phyloP scores from a whole-genome alignment of 2,888 invertebrate species.

The Liopterus haemorrhoidalis region DNA sequence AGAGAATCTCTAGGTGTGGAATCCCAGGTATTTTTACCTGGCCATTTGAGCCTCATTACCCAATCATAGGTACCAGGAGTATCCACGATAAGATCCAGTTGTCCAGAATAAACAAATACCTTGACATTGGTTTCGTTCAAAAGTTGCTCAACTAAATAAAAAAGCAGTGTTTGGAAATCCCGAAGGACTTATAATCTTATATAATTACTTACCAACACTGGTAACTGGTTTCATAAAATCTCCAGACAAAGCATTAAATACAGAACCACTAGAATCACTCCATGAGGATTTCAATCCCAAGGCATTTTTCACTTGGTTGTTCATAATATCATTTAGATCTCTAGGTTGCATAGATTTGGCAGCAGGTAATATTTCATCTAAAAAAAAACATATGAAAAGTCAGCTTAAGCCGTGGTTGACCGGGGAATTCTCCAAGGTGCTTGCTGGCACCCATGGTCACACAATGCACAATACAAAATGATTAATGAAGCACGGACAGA shows the following conservation, averaged over 20 bases:
- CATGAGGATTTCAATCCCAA: constrained; percentile 64
- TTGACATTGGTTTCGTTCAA: constrained; percentile 62
- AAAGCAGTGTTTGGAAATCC: constrained; percentile 25
- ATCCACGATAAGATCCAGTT: constrained; percentile 78
- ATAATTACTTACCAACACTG: constrained; percentile 50
- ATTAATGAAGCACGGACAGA: too few relatives aligned
- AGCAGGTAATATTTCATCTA: too few relatives aligned
- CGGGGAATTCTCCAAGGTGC: too few relatives aligned
- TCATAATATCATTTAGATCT: constrained; percentile 59
- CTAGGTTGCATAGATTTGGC: constrained; percentile 9
- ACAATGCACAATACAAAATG: too few relatives aligned
- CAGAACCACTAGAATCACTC: constrained; percentile 55
- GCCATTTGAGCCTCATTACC: constrained; percentile 67
- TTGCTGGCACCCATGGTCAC: too few relatives aligned
- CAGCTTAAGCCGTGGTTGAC: too few relatives aligned
- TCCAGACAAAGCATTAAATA: constrained; percentile 53
- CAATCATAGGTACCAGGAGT: constrained; percentile 66
- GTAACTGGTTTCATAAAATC: constrained; percentile 82
- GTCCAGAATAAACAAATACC: constrained; percentile 69
- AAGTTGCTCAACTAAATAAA: constrained; percentile 59
- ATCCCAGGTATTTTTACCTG: constrained; percentile 54
- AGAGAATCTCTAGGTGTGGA: constrained; percentile 52
- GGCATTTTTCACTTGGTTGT: constrained; percentile 59
- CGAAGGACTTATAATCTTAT: not conserved
- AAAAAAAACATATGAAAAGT: too few relatives aligned